These are phyloP conservation scores for Camponotus vicinus DNA, from an alignment of 1,140 invertebrate genomes.

Conservation along the genomic window DNA sequence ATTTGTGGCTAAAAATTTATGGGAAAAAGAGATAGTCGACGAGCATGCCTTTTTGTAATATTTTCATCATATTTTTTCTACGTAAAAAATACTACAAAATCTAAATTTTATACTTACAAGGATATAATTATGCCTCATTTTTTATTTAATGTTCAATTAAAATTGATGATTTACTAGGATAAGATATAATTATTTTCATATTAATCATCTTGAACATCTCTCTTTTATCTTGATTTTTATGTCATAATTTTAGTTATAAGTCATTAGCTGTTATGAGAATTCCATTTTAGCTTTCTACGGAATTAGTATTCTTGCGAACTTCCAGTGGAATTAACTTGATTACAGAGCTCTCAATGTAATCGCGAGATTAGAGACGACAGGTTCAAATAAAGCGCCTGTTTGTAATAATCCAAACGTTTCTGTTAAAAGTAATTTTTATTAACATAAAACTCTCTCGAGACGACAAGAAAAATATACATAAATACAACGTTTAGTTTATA, in stretches of 20 bases:
- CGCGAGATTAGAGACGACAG: constrained; percentile 32
- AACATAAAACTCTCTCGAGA: not conserved
- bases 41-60: constrained; percentile 3
- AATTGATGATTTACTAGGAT: not conserved
- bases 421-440: not conserved
- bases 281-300: constrained; percentile 1
- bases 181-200: constrained; percentile 9
- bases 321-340: constrained; percentile 43
- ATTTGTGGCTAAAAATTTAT: constrained; percentile 57
- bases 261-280: constrained; percentile 7
- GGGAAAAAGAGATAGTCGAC: constrained; percentile 35
- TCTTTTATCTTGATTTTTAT: constrained; percentile 37
- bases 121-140: constrained; percentile 15
- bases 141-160: not conserved
- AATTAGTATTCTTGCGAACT: constrained; percentile 38
- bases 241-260: constrained; percentile 1
- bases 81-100: not conserved
- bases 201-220: not conserved
- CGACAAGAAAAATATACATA: not conserved
- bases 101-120: not conserved
- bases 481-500: not conserved
- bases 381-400: constrained; percentile 19
- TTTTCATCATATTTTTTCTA: not conserved
- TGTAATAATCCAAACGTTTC: constrained; percentile 3
- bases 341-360: constrained; percentile 27